Evolutionary conservation across 1,140 invertebrate species (phyloP).

Genomic region (Onthophagus taurus): DNA sequence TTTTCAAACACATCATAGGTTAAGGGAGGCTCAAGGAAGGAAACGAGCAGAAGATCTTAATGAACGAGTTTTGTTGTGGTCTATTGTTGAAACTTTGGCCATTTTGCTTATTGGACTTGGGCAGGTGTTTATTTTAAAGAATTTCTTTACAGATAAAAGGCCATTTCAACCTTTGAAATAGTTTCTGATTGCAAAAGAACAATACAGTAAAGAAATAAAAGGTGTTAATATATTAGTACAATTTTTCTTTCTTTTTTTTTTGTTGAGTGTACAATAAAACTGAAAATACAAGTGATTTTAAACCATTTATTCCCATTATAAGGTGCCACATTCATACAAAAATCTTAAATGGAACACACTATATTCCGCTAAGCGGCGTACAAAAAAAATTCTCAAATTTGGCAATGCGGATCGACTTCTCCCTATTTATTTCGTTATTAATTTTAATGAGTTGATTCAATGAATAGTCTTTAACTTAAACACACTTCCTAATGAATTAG

Average conservation of each 20-base stretch:
- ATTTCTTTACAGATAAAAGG: slow-evolving; percentile 88
- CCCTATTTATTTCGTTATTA: too few relatives aligned
- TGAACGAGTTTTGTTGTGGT: slow-evolving; percentile 87
- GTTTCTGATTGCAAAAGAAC: too few relatives aligned
- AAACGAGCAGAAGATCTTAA: slow-evolving; percentile 94
- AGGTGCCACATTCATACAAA: slow-evolving; percentile 11
- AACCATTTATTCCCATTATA: slow-evolving; percentile 13
- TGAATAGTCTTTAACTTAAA: slow-evolving; percentile 8
- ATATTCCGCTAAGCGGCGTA: neutral
- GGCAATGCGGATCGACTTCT: too few relatives aligned
- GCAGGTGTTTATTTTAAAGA: slow-evolving; percentile 87
- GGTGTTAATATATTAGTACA: too few relatives aligned
- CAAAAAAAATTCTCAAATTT: too few relatives aligned
- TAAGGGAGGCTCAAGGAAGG: slow-evolving; percentile 87
- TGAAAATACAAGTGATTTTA: slow-evolving; percentile 8
- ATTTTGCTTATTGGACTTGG: slow-evolving; percentile 76
- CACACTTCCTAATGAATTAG: slow-evolving; percentile 4
- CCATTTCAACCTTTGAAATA: slow-evolving; percentile 32
- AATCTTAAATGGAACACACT: slow-evolving; percentile 11
- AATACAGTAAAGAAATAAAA: too few relatives aligned
- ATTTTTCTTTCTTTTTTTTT: too few relatives aligned
- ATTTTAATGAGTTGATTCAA: too few relatives aligned
- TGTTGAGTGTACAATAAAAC: slow-evolving; percentile 5
- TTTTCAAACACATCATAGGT: slow-evolving; percentile 91
- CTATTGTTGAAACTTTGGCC: slow-evolving; percentile 75